Percentiles rank a stretch among this genome's conserved stretches.
phyloP scores from a whole-genome alignment of 64 coral and sea anemone genomes.

The Actinia equina region DNA sequence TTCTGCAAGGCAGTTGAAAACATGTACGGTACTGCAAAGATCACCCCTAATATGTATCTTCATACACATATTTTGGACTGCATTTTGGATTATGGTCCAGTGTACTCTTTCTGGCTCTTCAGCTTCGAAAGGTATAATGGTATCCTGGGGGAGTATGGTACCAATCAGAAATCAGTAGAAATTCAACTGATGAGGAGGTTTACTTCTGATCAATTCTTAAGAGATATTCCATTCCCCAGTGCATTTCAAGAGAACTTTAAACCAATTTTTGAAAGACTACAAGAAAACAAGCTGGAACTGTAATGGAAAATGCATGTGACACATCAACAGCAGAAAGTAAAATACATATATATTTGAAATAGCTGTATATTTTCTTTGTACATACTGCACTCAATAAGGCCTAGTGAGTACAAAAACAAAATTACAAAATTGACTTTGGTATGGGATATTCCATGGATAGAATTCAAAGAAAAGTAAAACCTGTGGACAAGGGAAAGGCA shows the following conservation, averaged over 20 bases:
- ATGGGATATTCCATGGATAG: no score
- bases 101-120: conserved; percentile 54
- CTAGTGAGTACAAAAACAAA: no score
- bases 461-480: no score
- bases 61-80: conserved; percentile 62
- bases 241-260: conserved; percentile 46
- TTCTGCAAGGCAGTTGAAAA: conserved; percentile 50
- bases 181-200: conserved; percentile 78
- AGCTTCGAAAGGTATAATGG: conserved; percentile 55
- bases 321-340: not conserved
- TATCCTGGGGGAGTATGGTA: conserved; percentile 59
- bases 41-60: conserved; percentile 83
- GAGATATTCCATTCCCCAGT: conserved; percentile 42
- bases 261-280: conserved; percentile 49
- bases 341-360: no score
- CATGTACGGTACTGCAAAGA: conserved; percentile 53
- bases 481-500: no score
- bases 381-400: no score
- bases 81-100: conserved; percentile 54
- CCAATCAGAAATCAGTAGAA: conserved; percentile 60
- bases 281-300: conserved; percentile 12
- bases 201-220: conserved; percentile 57
- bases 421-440: no score
- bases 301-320: not conserved
- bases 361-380: no score